Conservation (phyloP, 2,797 vertebrate genomes). For the Cheirogaleus major region DNA sequence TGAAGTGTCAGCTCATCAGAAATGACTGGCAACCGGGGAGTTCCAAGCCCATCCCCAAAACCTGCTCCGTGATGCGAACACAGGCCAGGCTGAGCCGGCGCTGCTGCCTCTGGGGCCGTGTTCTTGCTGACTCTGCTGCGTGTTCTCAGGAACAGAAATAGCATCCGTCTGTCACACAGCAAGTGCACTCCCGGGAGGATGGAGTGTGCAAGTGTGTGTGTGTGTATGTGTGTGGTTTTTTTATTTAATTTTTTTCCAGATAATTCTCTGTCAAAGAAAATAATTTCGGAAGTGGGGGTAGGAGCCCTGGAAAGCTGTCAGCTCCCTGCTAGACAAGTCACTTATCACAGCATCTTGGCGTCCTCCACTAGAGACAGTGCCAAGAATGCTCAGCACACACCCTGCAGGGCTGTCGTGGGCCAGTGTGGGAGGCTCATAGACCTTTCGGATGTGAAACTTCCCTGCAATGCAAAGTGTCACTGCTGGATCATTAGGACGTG, state of each 20-base stretch:
- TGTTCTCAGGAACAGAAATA: constrained; percentile 65
- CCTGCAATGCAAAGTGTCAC: neutral
- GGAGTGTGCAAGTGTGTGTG: neutral
- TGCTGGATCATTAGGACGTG: neutral
- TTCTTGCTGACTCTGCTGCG: neutral
- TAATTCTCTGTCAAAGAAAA: neutral
- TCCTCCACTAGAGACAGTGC: neutral
- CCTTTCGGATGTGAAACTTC: neutral
- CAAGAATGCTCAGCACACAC: neutral
- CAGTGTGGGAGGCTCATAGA: rapidly evolving
- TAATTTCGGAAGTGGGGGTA: neutral
- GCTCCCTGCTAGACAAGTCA: neutral
- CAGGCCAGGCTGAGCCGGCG: neutral
- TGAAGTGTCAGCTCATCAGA: constrained; percentile 74
- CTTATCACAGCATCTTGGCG: neutral
- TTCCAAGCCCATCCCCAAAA: constrained; percentile 62
- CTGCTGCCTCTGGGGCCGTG: neutral
- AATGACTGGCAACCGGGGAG: constrained; percentile 54
- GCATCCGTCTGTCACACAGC: constrained; percentile 66
- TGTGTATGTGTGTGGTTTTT: neutral
- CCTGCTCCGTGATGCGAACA: constrained; percentile 12
- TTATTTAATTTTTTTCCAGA: neutral
- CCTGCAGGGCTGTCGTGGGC: neutral
- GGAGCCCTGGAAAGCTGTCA: neutral
- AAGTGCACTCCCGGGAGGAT: constrained; percentile 25